These are phyloP conservation scores for Cassiopea xamachana DNA, from an alignment of 30 jellyfish, hydroid and myxozoan genomes.

Conservation along the genomic window DNA sequence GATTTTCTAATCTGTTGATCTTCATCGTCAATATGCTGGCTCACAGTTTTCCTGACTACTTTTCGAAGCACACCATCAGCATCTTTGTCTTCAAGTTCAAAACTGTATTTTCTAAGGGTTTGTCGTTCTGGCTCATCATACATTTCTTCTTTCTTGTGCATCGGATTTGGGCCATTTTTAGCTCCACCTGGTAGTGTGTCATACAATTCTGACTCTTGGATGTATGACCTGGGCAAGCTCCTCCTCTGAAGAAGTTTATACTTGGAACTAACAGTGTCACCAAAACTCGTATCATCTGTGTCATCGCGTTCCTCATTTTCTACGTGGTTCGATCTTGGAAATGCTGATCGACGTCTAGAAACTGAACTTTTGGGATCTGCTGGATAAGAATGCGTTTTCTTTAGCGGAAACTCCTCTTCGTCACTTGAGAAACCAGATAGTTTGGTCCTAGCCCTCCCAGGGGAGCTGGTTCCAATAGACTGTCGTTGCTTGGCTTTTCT, in stretches of 20 bases:
- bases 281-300: conserved; percentile 6
- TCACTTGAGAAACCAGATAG: conserved; percentile 85
- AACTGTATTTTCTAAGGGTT: conserved; percentile 49
- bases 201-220: conserved; percentile 8
- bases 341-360: conserved; percentile 53
- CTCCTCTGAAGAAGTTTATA: neutral
- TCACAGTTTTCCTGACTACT: neutral
- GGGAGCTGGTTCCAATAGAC: conserved; percentile 68
- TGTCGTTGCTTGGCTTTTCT: conserved; percentile 40
- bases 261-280: conserved; percentile 18
- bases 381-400: conserved; percentile 2
- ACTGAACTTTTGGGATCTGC: conserved; percentile 31
- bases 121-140: neutral
- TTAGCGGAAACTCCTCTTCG: conserved; percentile 67
- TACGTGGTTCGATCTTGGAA: conserved; percentile 19
- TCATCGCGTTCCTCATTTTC: conserved; percentile 15
- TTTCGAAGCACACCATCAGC: neutral
- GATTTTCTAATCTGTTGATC: neutral
- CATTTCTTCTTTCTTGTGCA: neutral
- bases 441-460: conserved; percentile 59
- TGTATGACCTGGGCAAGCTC: conserved; percentile 31
- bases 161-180: neutral
- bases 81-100: conserved; percentile 55
- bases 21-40: neutral
- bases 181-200: conserved; percentile 37